These are phyloP conservation scores for Oplegnathus fasciatus DNA, from an alignment of 2,113 vertebrate genomes.

Conservation along the genomic window DNA sequence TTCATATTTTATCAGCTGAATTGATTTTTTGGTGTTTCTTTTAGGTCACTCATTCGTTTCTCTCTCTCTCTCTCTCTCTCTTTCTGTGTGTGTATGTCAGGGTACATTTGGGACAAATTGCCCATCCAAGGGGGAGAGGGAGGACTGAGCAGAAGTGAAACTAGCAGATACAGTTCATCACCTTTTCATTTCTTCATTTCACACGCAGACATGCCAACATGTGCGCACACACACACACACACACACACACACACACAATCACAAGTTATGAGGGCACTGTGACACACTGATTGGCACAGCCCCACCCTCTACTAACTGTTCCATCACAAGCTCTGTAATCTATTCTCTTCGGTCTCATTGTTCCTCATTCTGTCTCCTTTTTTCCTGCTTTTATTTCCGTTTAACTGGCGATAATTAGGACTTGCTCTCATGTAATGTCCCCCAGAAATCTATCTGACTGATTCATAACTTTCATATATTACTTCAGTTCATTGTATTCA, in stretches of 20 bases:
- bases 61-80: neutral
- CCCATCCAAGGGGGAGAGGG: neutral
- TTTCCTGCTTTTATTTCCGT: conserved; percentile 2
- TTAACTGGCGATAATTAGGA: neutral
- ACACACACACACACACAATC: neutral
- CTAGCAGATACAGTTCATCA: conserved; percentile 26
- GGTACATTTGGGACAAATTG: conserved; percentile 34
- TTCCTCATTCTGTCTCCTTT: neutral
- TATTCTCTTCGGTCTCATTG: neutral
- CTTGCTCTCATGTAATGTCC: neutral
- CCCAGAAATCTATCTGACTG: neutral
- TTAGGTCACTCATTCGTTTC: neutral
- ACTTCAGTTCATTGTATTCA: neutral
- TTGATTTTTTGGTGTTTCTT: conserved; percentile 12
- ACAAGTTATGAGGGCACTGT: conserved; percentile 19
- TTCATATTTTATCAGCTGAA: neutral
- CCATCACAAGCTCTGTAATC: conserved; percentile 3
- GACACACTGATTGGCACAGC: conserved; percentile 22
- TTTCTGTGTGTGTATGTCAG: neutral
- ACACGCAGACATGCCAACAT: neutral
- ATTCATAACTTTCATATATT: neutral
- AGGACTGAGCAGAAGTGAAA: conserved; percentile 24
- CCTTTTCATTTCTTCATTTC: conserved; percentile 36
- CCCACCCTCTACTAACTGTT: neutral
- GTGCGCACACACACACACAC: neutral